Percentiles rank a stretch among this genome's conserved stretches.
phyloP scores from a whole-genome alignment of 1,140 invertebrate genomes.

The Drosophila pachea region DNA sequence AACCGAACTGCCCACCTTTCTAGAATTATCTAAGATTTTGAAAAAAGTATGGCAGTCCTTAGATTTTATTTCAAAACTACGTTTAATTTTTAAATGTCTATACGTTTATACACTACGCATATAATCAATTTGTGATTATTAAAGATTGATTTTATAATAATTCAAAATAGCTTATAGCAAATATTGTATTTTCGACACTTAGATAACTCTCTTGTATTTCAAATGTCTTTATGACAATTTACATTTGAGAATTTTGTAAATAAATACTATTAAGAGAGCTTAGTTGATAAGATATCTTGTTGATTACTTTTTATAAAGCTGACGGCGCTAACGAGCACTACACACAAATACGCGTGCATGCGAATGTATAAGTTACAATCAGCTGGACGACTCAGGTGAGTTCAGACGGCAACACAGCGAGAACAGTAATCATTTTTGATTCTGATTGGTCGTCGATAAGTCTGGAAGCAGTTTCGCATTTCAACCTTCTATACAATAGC shows the following conservation, averaged over 20 bases:
- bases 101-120: not conserved
- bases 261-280: constrained; percentile 10
- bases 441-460: constrained; percentile 41
- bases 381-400: constrained; percentile 46
- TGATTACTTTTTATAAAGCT: constrained; percentile 29
- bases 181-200: constrained; percentile 6
- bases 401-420: constrained; percentile 12
- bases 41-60: not conserved
- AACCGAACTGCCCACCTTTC: constrained; percentile 8
- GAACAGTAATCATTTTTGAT: constrained; percentile 46
- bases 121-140: not conserved
- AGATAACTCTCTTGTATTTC: not conserved
- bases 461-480: constrained; percentile 34
- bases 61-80: constrained; percentile 17
- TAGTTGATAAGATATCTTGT: constrained; percentile 29
- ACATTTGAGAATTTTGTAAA: constrained; percentile 29
- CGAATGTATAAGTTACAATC: constrained; percentile 39
- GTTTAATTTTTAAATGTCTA: not conserved
- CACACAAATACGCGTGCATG: not conserved
- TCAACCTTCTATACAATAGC: constrained; percentile 28
- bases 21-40: constrained; percentile 3
- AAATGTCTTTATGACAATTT: constrained; percentile 27
- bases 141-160: not conserved
- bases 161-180: not conserved
- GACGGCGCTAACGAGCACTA: constrained; percentile 30